phyloP scores from a whole-genome alignment of 1,140 invertebrate genomes.

The Meteorus sp. region DNA sequence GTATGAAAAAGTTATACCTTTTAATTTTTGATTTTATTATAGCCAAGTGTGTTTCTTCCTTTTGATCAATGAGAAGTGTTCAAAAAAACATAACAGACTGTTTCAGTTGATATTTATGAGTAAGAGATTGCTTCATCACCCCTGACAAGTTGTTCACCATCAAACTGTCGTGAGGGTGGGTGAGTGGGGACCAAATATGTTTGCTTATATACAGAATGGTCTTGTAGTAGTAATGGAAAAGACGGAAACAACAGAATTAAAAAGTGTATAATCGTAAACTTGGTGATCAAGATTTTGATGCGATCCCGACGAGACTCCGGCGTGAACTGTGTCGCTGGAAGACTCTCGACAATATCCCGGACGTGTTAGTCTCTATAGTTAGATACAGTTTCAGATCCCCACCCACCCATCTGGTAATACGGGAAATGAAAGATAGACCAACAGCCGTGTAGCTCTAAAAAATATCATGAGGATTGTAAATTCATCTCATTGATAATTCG shows the following conservation, averaged over 20 bases:
- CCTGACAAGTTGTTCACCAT: not conserved
- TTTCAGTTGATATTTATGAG: not conserved
- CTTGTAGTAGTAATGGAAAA: not conserved
- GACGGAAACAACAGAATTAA: not conserved
- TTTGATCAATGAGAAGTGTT: not conserved
- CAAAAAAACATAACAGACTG: not conserved
- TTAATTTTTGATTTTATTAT: no score
- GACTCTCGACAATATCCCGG: slow-evolving; percentile 51
- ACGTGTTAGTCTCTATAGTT: slow-evolving; percentile 55
- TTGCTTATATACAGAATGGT: not conserved
- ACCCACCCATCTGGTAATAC: slow-evolving; percentile 32
- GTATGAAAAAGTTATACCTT: no score
- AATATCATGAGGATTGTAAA: not conserved
- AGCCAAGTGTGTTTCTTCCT: no score
- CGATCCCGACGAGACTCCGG: slow-evolving; percentile 49
- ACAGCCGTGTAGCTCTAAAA: slow-evolving; percentile 9
- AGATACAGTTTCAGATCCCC: slow-evolving; percentile 42
- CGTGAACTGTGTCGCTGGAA: slow-evolving; percentile 55
- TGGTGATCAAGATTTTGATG: slow-evolving; percentile 32
- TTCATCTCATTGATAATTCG: not conserved
- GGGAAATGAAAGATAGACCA: slow-evolving; percentile 15
- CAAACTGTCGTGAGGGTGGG: not conserved
- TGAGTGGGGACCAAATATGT: no score
- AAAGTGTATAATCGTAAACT: not conserved
- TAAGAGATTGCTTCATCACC: not conserved